Evolutionary conservation across 2,113 vertebrate genomes (phyloP).

Genomic region (Pteruthius melanotis): DNA sequence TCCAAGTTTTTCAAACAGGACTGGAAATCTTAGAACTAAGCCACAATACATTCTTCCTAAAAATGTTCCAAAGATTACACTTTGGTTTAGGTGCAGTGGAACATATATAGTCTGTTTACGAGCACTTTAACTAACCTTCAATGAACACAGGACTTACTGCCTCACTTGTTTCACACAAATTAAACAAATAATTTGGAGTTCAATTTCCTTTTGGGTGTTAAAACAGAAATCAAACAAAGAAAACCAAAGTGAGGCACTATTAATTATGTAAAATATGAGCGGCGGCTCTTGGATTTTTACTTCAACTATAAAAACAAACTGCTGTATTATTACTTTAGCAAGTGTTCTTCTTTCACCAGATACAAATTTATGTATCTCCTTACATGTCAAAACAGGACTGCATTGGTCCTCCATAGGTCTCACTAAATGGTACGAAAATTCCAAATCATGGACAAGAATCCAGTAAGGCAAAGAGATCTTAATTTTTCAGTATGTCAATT

Average conservation of each 20-base stretch:
- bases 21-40: not conserved
- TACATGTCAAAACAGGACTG: not conserved
- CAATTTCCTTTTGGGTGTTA: not conserved
- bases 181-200: not conserved
- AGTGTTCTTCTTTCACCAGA: not conserved
- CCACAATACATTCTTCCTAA: not conserved
- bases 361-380: not conserved
- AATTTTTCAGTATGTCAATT: not conserved
- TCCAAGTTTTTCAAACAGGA: not conserved
- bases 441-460: not conserved
- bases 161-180: not conserved
- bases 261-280: not conserved
- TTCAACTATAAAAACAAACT: not conserved
- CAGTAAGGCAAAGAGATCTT: not conserved
- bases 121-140: not conserved
- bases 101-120: not conserved
- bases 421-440: not conserved
- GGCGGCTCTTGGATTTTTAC: not conserved
- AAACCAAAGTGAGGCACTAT: not conserved
- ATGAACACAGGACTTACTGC: not conserved
- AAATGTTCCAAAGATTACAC: not conserved
- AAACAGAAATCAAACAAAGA: not conserved
- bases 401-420: not conserved
- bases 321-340: not conserved
- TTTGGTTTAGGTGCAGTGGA: not conserved